Percentiles rank a stretch among this genome's conserved stretches.
These are phyloP conservation scores for Lacerta agilis DNA, from an alignment of 2,797 vertebrate genomes.

Conservation along the genomic window DNA sequence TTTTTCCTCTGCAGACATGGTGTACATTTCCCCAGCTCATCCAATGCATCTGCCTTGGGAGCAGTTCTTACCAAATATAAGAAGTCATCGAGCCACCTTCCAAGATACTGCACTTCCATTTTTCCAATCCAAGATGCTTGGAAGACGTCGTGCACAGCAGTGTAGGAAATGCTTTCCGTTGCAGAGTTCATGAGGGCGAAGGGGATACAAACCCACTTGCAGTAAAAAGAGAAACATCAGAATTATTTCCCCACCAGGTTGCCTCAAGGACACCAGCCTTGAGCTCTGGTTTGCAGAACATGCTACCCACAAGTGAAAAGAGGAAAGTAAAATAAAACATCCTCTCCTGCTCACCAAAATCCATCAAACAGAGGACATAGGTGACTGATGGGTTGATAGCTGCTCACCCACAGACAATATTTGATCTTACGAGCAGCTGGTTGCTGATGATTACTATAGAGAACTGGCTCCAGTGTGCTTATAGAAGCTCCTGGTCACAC, in stretches of 20 bases:
- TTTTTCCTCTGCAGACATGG: background rate
- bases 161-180: conserved; percentile 80
- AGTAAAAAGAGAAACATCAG: conserved; percentile 30
- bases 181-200: conserved; percentile 82
- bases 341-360: too few relatives aligned
- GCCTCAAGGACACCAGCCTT: too few relatives aligned
- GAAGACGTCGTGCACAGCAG: conserved; percentile 74
- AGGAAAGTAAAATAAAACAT: too few relatives aligned
- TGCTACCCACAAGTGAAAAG: background rate
- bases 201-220: conserved; percentile 82
- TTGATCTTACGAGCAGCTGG: too few relatives aligned
- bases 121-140: conserved; percentile 80
- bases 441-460: too few relatives aligned
- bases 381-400: too few relatives aligned
- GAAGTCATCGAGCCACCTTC: conserved; percentile 80
- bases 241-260: background rate
- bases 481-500: too few relatives aligned
- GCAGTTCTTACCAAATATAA: conserved; percentile 68
- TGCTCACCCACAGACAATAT: too few relatives aligned
- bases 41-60: background rate
- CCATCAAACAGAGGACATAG: too few relatives aligned
- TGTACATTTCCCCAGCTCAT: background rate
- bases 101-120: conserved; percentile 71
- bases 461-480: too few relatives aligned
- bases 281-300: background rate